Base-by-base conservation (phyloP, 2,797 vertebrate species). In the Mallotus villosus region DNA sequence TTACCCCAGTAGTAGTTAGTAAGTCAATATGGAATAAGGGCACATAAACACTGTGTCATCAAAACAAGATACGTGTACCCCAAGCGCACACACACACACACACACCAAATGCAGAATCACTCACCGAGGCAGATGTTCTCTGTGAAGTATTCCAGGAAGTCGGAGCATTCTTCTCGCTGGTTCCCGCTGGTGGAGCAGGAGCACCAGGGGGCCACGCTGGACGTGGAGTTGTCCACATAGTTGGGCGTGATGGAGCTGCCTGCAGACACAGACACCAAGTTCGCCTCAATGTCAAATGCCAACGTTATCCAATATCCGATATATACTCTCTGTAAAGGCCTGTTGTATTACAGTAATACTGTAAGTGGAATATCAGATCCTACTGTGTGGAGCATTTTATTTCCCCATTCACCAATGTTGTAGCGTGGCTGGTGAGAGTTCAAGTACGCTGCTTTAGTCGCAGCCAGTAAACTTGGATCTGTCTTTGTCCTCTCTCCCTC, bases 171-270 rank as follows among this genome's bases (percentile, higher is more conserved):
- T 2, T 95, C 92, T 60, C 84, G 94, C 77, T 91, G 88, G 89
- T 95, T 98, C 65, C 96, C 96, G 0, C 95, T 95, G 78, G 91
- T 92, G 0, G 93, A 92, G 85, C 98, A 99, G 1, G 95, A 93
- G 89, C 98, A 99, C 96, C 96, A 98, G 0, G 96, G 98, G 4
- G 95, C 93, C 58, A 98, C 96, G 3, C 91, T 96, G 67, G 97
- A 95, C 0, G 96, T 97, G 0, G 92, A 93, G 87, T 98, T 99
- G 91, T 98, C 95, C 0, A 97, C 88, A 70, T 99, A 99, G 92
- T 99, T 99, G 69, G 97, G 97, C 16, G 96, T 98, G 86, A 99
- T 91, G 5, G 91, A 91, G 66, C 97, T 99, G 82, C 98, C 98
- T 99, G 93, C 51, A 72, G 79, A 87, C 68, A 81, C 51, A 81